A percentile compares a stretch with the other conserved stretches of the same genome.
Evolutionary conservation across 2,797 vertebrate genomes (phyloP).

Genomic region (Melopsittacus undulatus): DNA sequence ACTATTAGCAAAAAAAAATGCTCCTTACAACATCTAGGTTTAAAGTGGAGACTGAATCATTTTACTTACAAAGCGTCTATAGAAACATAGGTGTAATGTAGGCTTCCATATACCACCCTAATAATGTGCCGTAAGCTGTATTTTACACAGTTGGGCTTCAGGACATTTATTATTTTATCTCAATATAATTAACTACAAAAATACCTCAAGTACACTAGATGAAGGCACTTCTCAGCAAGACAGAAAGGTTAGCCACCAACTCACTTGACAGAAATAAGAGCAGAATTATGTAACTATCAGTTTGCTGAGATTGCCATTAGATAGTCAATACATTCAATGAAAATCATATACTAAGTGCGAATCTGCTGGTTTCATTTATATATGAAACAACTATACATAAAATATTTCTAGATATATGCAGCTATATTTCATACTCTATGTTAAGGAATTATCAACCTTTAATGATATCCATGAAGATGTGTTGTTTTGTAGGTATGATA

Average conservation of each 20-base stretch:
- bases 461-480: neutral
- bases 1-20: neutral
- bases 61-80: neutral
- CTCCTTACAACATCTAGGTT: neutral
- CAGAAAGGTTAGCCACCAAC: neutral
- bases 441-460: neutral
- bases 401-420: neutral
- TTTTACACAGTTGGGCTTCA: neutral
- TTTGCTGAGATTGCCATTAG: neutral
- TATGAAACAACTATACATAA: neutral
- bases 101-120: neutral
- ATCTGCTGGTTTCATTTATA: neutral
- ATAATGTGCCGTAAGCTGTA: neutral
- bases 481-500: neutral
- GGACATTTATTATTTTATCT: neutral
- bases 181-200: neutral
- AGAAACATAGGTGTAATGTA: neutral
- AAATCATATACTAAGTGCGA: neutral
- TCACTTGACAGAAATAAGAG: neutral
- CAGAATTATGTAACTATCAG: neutral
- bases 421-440: neutral
- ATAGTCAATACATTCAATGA: neutral
- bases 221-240: neutral
- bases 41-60: neutral
- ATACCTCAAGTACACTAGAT: neutral